Evolutionary conservation across 2,113 vertebrate genomes (phyloP), one percentile per base, ranked within the genome.

Genomic region (Actenoides hombroni): DNA sequence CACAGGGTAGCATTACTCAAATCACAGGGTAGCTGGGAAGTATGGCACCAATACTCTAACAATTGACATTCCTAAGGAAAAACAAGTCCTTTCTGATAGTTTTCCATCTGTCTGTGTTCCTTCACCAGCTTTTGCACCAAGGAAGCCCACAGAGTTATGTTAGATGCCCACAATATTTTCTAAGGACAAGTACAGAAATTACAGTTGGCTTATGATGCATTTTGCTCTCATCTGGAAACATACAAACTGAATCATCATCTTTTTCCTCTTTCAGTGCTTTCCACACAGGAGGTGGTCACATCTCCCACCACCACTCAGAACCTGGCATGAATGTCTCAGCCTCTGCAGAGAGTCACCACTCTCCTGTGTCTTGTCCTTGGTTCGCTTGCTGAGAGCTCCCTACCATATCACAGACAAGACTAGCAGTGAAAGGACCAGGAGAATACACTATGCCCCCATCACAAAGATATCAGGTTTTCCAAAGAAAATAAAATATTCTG

Each of bases 101-200:
- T 91, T 96, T 89, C 90, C 91, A 92, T 92, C 94, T 95, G 93
- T 48, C 79, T 54, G 31, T 28, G 49, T 61, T 96, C 78, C 57
- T 46, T 63, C 40, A 16, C 9, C 1, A 0, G 68, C 56, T 94
- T 64, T 81, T 37, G 59, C 82, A 83, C 63, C 67, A 39, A 21
- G 49, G 80, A 75, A 90, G 85, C 75, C 82, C 77, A 42, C 85
- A 42, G 78, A 75, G 51, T 64, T 78, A 8, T 28, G 13, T 28
- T 11, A 6, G 1, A 2, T 84, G 85, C 87, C 79, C 79, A 95
- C 86, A 40, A 54, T 86, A 20, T 51, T 87, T 44, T 53, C 88
- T 39, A 74, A 92, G 86, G 57, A 74, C 61, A 70, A 75, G 44
- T n/a, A 64, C 35, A 85, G 65, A 31, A 70, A 85, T 82, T 67